Base-by-base conservation (phyloP, 92 coral and sea anemone genomes). In the Actinernus sp. region DNA sequence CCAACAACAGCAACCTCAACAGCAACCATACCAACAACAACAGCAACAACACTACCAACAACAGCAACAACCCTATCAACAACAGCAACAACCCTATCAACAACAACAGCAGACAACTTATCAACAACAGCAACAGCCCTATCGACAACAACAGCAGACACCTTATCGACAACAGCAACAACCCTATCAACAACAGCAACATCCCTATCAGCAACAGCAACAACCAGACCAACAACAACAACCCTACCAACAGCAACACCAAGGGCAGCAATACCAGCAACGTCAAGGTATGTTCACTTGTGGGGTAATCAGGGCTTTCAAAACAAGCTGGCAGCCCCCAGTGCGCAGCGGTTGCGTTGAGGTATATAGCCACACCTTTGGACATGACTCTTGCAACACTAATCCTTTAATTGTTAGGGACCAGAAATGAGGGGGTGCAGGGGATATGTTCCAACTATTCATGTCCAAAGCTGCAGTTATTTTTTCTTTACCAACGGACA, bases 251-350 rank as follows among this genome's bases (percentile, higher is more conserved):
- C 37, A 19, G 7, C 59, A 49, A 60, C 68, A 31, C 16, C 79
- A 69, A 31, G 14, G 25, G 22, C 68, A 51, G 30, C 86, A 66
- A 6, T 58, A 55, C 47, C 81, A 77, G 20, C 78, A 58, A 56
- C 83, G 41, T 20, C 49, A 47, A 16, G 8, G n/a, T n/a, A n/a
- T n/a, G n/a, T n/a, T n/a, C n/a, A n/a, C n/a, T n/a, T n/a, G n/a
- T n/a, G n/a, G n/a, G n/a, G n/a, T n/a, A n/a, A n/a, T n/a, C n/a
- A n/a, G n/a, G n/a, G n/a, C n/a, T n/a, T n/a, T n/a, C n/a, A n/a
- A n/a, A n/a, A n/a, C n/a, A n/a, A n/a, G n/a, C n/a, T n/a, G n/a
- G n/a, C n/a, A n/a, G n/a, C n/a, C n/a, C n/a, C n/a, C n/a, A n/a
- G n/a, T n/a, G n/a, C n/a, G n/a, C n/a, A n/a, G n/a, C n/a, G n/a